A percentile compares a stretch with the other conserved stretches of the same genome.
Evolutionary conservation across 2,888 invertebrate species (phyloP).

Genomic region (Automeris io): DNA sequence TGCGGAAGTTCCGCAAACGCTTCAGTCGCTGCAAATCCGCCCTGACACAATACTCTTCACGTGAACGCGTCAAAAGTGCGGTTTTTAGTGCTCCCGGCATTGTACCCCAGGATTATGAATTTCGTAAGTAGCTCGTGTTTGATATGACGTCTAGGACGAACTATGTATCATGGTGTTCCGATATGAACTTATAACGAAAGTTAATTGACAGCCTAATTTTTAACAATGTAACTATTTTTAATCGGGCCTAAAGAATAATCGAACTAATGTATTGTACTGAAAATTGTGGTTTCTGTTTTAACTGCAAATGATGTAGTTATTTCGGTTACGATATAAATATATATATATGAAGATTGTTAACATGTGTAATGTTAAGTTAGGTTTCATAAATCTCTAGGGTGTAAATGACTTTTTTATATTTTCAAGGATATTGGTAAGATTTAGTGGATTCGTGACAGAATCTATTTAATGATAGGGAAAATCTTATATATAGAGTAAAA

Average conservation of each 20-base stretch:
- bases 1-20: conserved; percentile 52
- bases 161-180: conserved; percentile 22
- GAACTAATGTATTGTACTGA: conserved; percentile 43
- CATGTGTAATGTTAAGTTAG: conserved; percentile 60
- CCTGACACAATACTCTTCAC: conserved; percentile 67
- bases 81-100: conserved; percentile 24
- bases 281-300: conserved; percentile 19
- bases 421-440: conserved; percentile 66
- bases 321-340: conserved; percentile 51
- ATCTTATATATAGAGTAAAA: conserved; percentile 50
- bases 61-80: conserved; percentile 40
- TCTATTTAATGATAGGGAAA: conserved; percentile 43
- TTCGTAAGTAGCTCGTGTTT: conserved; percentile 19
- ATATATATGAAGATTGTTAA: conserved; percentile 69
- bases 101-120: conserved; percentile 34
- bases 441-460: conserved; percentile 38
- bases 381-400: conserved; percentile 72
- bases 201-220: conserved; percentile 57
- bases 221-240: conserved; percentile 51
- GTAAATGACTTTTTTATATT: conserved; percentile 71
- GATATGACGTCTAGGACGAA: conserved; percentile 4
- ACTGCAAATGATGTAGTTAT: conserved; percentile 39
- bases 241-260: conserved; percentile 67
- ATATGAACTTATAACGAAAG: conserved; percentile 37
- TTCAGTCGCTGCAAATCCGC: conserved; percentile 55